Base-by-base conservation (phyloP, 2,113 vertebrate genomes). In the Cottus gobio region DNA sequence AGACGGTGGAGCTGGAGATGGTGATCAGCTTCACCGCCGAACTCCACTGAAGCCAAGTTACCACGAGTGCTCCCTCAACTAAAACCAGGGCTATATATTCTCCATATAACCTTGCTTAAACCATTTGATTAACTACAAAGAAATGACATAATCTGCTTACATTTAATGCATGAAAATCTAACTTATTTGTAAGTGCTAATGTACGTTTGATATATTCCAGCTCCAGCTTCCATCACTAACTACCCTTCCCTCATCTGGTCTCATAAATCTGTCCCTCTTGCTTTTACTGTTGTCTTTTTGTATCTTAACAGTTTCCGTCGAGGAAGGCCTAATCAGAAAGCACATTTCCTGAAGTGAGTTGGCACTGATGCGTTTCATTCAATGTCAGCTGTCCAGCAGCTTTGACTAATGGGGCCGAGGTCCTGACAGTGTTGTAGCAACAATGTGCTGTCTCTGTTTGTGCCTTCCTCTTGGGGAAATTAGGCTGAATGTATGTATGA, bases 401-500 rank as follows among this genome's bases (percentile, higher is more conserved):
- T 74, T 77, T 65, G 70, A 86, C 66, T 39, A 63, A 83, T 63
- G 31, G 56, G 77, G 64, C 78, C 16, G 26, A 60, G 74, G 87
- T 85, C 71, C 79, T 73, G 85, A 89, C 91, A 89, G 87, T 75
- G 89, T 90, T 88, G 87, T 88, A 90, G 91, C 89, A 83, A 79
- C 90, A 78, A 77, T 80, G 81, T 87, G 80, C 81, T 31, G 82
- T 62, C 74, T 87, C 78, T 70, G 85, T 82, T 88, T 88, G 57
- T 57, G 82, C 50, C 81, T 87, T 93, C 84, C 88, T 92, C 80
- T 62, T 75, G 28, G 86, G 68, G 62, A 83, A 28, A 87, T 82
- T 66, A 72, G 91, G 93, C 93, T 95, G 93, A 95, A 94, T 95
- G 93, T 93, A 94, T 84, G 92, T 91, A 94, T 95, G 94, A 95